phyloP scores from a whole-genome alignment of 2,113 vertebrate genomes.

The Xyliphius kryptos region DNA sequence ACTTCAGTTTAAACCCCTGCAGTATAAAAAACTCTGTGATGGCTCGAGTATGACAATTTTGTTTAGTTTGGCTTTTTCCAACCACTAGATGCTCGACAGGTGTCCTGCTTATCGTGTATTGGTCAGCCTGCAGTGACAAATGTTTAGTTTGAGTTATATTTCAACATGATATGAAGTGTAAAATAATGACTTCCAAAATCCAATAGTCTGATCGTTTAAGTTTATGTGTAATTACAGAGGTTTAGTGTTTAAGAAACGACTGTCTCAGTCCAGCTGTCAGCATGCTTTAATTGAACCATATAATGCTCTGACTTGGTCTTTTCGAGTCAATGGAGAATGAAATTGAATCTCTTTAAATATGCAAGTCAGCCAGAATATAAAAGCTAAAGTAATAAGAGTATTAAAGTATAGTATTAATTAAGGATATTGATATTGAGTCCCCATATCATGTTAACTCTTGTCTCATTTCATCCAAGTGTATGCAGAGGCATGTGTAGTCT shows the following conservation, averaged over 20 bases:
- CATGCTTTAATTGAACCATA: slow-evolving; percentile 30
- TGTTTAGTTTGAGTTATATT: no score
- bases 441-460: slow-evolving; percentile 4
- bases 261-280: slow-evolving; percentile 19
- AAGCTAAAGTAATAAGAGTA: slow-evolving; percentile 26
- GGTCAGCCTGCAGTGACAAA: no score
- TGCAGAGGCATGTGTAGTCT: not conserved
- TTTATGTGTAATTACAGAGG: slow-evolving; percentile 19
- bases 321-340: slow-evolving; percentile 36
- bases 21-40: no score
- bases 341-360: slow-evolving; percentile 30
- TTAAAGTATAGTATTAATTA: slow-evolving; percentile 24
- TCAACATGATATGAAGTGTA: no score
- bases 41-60: no score
- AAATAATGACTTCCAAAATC: no score
- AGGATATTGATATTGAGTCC: slow-evolving; percentile 23
- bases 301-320: slow-evolving; percentile 28
- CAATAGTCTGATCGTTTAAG: not conserved
- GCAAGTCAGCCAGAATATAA: slow-evolving; percentile 32
- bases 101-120: no score
- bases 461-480: not conserved
- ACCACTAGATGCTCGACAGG: no score
- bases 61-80: no score
- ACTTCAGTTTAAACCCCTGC: no score
- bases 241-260: slow-evolving; percentile 17